Conservation (phyloP, 2,888 invertebrate genomes). For the Ametastegia equiseti region DNA sequence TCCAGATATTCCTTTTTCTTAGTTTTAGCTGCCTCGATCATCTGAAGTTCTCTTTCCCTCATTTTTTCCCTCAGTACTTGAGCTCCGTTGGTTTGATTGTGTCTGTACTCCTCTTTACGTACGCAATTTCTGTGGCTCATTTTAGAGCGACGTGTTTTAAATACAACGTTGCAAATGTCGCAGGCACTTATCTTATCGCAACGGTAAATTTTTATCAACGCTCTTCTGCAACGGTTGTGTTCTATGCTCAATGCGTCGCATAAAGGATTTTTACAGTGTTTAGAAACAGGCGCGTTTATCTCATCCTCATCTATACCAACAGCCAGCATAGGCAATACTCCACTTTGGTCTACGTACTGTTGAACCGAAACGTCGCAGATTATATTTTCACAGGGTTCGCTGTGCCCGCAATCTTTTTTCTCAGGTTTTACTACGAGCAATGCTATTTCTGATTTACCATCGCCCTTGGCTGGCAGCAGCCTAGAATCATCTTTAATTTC, state of each 20-base stretch:
- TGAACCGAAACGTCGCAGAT: slow-evolving; percentile 68
- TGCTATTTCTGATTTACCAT: slow-evolving; percentile 69
- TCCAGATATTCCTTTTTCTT: slow-evolving; percentile 67
- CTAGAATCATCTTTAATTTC: slow-evolving; percentile 58
- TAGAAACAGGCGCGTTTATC: slow-evolving; percentile 66
- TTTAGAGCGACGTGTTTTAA: slow-evolving; percentile 65
- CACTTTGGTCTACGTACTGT: slow-evolving; percentile 63
- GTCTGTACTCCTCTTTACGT: slow-evolving; percentile 64
- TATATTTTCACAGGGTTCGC: slow-evolving; percentile 69
- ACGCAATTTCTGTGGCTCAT: slow-evolving; percentile 67
- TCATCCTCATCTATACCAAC: slow-evolving; percentile 64
- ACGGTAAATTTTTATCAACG: slow-evolving; percentile 54
- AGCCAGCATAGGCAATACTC: slow-evolving; percentile 66
- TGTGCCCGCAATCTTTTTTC: slow-evolving; percentile 68
- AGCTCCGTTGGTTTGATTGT: slow-evolving; percentile 64
- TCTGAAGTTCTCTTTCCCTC: slow-evolving; percentile 69
- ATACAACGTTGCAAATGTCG: slow-evolving; percentile 66
- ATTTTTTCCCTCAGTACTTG: slow-evolving; percentile 67
- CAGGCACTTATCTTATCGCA: slow-evolving; percentile 62
- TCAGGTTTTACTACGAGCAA: slow-evolving; percentile 64
- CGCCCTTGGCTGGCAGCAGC: slow-evolving; percentile 68
- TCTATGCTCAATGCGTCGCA: slow-evolving; percentile 71
- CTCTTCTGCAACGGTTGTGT: slow-evolving; percentile 69
- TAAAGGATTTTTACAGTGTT: slow-evolving; percentile 64
- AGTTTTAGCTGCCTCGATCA: slow-evolving; percentile 63